Evolutionary conservation across 2,888 invertebrate species (phyloP), one percentile per base, ranked within the genome.

Genomic region (Epinotia brunnichana): DNA sequence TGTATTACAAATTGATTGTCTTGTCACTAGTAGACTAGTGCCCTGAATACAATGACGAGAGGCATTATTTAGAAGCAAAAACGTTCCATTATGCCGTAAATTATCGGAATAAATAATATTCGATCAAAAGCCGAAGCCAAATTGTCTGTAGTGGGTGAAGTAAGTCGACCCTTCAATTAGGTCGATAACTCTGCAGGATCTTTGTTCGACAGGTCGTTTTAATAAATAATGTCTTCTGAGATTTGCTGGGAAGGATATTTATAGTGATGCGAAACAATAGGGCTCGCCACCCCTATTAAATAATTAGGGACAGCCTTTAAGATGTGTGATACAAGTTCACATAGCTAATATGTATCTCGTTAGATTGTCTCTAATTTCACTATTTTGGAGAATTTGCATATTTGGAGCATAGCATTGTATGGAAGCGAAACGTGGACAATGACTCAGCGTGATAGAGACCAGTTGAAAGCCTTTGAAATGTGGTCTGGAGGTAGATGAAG

Each of bases 61-160:
- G 62, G 29, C 60, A n/a, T n/a, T n/a, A n/a, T 64, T 63, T 73
- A 54, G 64, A 39, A 29, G 66, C 56, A 70, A 74, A 74, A 70
- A 70, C 74, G 67, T 41, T 61, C 61, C 21, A 68, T 66, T 66
- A 57, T 70, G 54, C 51, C 35, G 56, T 62, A 70, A 74, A 70
- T 70, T 62, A 68, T 56, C 29, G 68, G 71, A 68, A 62, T n/a
- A n/a, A n/a, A n/a, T n/a, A n/a, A n/a, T 71, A 67, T 72, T 72
- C 54, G 66, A 66, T 67, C 60, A 71, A 67, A 72, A 67, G 54
- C 67, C n/a, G 21, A 57, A 35, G 53, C 68, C 61, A 13, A 66
- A 68, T 68, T 71, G 66, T 67, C 61, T 62, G 62, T 29, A 62
- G 67, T 17, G 48, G 66, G 56, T 53, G 70, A 62, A 67, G 48